A percentile compares a stretch with the other conserved stretches of the same genome.
Conservation (phyloP, 1,140 invertebrate species). For the Stegodyphus dumicola region DNA sequence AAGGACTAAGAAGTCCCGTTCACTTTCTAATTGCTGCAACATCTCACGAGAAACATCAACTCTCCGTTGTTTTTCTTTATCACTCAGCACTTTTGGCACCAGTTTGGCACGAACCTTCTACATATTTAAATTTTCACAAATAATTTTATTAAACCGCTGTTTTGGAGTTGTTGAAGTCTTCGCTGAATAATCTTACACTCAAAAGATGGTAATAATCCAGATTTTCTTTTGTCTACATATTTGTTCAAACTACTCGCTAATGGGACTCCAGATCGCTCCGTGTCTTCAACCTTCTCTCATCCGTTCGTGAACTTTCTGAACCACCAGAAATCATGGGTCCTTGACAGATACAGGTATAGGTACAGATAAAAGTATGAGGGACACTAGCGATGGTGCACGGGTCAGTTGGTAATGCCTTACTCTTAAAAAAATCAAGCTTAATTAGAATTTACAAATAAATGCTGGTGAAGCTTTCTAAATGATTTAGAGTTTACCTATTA, state of each 20-base stretch:
- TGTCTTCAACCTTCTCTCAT: background rate
- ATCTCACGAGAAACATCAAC: background rate
- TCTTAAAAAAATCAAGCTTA: too few relatives aligned
- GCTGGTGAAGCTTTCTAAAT: too few relatives aligned
- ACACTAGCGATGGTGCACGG: too few relatives aligned
- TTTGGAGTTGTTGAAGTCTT: background rate
- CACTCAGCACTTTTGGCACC: background rate
- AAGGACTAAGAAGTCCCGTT: background rate
- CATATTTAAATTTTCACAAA: background rate
- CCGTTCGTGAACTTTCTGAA: background rate
- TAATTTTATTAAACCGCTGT: background rate
- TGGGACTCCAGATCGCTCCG: background rate
- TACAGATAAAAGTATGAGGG: too few relatives aligned
- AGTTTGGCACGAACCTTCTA: background rate
- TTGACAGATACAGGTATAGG: too few relatives aligned
- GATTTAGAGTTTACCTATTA: too few relatives aligned
- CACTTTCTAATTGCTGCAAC: background rate
- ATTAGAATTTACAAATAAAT: too few relatives aligned
- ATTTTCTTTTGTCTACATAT: background rate
- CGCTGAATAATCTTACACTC: background rate
- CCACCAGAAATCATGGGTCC: background rate
- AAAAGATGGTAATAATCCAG: background rate
- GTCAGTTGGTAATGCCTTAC: too few relatives aligned
- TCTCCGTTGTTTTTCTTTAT: background rate
- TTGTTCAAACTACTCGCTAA: background rate